A percentile compares a stretch with the other conserved stretches of the same genome.
phyloP scores from a whole-genome alignment of 92 coral and sea anemone species.

The Bergia sp. region DNA sequence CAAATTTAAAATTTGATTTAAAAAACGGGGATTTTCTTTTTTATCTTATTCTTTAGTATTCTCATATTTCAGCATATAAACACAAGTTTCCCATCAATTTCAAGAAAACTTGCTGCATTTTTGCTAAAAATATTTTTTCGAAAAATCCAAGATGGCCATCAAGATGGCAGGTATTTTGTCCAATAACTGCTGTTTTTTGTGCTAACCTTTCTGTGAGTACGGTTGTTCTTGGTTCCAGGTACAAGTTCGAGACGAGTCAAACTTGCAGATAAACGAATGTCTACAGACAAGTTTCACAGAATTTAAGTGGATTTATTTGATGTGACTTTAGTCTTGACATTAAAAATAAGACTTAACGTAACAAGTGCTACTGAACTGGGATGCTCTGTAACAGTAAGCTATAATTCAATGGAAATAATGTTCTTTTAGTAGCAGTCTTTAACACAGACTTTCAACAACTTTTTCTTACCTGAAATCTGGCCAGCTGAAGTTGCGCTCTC shows the following conservation, averaged over 20 bases:
- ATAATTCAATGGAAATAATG: no score
- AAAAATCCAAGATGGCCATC: no score
- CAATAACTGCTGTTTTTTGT: no score
- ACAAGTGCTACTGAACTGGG: background rate
- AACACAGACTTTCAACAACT: background rate
- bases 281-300: background rate
- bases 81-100: no score
- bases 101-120: no score
- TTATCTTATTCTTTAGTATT: no score
- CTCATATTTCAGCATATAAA: no score
- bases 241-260: background rate
- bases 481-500: constrained; percentile 92
- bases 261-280: background rate
- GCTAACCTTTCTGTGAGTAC: background rate
- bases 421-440: background rate
- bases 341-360: background rate
- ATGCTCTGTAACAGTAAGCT: background rate
- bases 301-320: background rate
- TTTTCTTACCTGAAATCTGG: constrained; percentile 88
- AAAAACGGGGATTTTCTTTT: no score
- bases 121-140: no score
- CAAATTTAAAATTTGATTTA: no score
- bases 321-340: background rate
- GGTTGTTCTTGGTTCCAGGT: background rate
- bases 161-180: no score